Evolutionary conservation across 2,888 invertebrate species (phyloP), one percentile per base, ranked within the genome.

Genomic region (Caenorhabditis sulstoni): DNA sequence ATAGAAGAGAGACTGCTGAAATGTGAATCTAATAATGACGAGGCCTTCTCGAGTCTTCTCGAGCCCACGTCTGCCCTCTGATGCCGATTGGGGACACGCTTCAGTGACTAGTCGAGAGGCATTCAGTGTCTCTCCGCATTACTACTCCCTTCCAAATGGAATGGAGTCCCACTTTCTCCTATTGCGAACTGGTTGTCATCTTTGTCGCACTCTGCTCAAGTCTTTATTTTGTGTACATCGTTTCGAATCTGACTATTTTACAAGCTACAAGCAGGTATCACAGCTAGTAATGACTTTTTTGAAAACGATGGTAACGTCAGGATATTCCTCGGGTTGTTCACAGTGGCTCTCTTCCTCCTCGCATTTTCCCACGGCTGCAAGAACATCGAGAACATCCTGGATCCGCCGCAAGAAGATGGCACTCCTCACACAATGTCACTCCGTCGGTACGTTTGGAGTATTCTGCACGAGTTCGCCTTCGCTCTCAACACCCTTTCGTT

Each of bases 341-440:
- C 44, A 11, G 49, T 71, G 12, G 53, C 71, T 7, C 20, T 71
- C n/a, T 62, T 62, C 20, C 41, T 71, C 29, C 53, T 71, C 5
- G 62, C 71, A n/a, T 4, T 71, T 41, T 57, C 71, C 11, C 71
- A 62, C 39, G 71, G 71, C 16, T 57, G 62, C 35, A 62, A 62
- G 49, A 71, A 18, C 1, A 52, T 61, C 5, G 70, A 70, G 22
- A 35, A 61, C 37, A 16, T 70, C 9, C 41, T 70, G 70, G 22
- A 41, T 57, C 11, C 39, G 23, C 62, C 71, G 12, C 62, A 71
- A 22, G 62, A 71, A 20, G 12, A 35, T 0, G 45, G 8, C 16
- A 53, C 53, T 29, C 29, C 29, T 14, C 22, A 39, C 14, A 1
- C 16, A 1, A 8, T 1, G 2, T 49, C 55, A 0, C 7, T 71